Evolutionary conservation across 2,797 vertebrate genomes (phyloP), one percentile per base, ranked within the genome.

Genomic region (Bovichtus variegatus): DNA sequence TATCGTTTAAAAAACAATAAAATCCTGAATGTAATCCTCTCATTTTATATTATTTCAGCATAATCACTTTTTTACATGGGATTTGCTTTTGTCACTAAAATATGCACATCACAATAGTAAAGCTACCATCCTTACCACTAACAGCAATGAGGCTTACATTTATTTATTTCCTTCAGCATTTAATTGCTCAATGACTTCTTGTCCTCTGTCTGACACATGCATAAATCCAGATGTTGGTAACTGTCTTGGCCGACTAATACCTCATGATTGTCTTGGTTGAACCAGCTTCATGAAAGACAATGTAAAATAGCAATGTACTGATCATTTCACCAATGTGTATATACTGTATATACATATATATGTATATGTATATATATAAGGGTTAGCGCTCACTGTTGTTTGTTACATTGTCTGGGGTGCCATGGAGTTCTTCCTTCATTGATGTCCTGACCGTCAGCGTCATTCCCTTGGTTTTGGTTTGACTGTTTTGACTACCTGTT

Each of bases 401-500:
- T 36, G 2, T 25, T 12, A 27, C 23, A 27, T 21, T 47, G 41
- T 34, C 36, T 25, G 13, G 25, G 65, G 77, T 83, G 40, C 74
- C 76, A 63, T 78, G 15, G 76, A 55, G 50, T 9, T 67, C 12
- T 1, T 62, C 41, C 15, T 40, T 46, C 1, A 4, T 12, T 11
- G 18, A 4, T 60, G 41, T 36, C 51, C 40, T 25, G 23, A 23
- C 19, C 18, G 41, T 19, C 53, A 44, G 69, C 21, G 11, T 73
- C 68, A 68, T 9, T 57, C 2, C 25, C 73, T 41, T 36, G 34
- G 50, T 73, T 73, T 60, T 63, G 46, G 60, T 74, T 44, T 23
- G 31, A 72, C 13, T 67, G 58, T 65, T 71, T 74, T 58, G 41
- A 71, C 38, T 31, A 19, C 4, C 58, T 55, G 57, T 51, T 65